Base-by-base conservation (phyloP, 2,888 invertebrate genomes). In the Acronicta psi region DNA sequence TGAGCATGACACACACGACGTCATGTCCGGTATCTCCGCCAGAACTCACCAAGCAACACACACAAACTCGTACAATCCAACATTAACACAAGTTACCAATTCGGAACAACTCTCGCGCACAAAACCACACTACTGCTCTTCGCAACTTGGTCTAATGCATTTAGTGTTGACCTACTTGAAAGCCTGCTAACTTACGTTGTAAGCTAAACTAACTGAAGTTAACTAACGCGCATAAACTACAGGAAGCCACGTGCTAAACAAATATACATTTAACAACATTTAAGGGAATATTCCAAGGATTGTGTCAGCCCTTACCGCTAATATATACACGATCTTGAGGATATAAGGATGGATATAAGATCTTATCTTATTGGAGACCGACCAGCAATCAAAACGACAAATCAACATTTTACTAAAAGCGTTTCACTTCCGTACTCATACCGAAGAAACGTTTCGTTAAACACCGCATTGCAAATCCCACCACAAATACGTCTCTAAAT, bases 81-180 rank as follows among this genome's bases (percentile, higher is more conserved):
- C 45, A 40, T 43, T 31, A 16, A 44, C 29, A 16, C 38, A 14
- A 52, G 41, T 49, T 69, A 36, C 36, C n/a, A 44, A 25, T 45
- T 43, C 20, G 20, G 4, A 44, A 38, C 44, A 59, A 51, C 18
- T 51, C 37, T 7, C 18, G n/a, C 34, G n/a, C 13, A 31, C 34
- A 25, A 57, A 40, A 37, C 66, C 44, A 41, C 34, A 20, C 46
- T 17, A 47, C 41, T 42, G 47, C 31, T 72, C 20, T 41, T 37
- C 10, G 20, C 17, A 59, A 66, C 40, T 66, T 66, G 40, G 20
- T 23, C 44, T 59, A 29, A 45, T 49, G 47, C 61, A 41, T 40
- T 59, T 49, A 49, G 23, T 44, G 47, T 18, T 55, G 37, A 73
- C 49, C 51, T 67, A 67, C 43, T 67, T 60, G 34, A 36, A 59